Evolutionary conservation across 1,140 invertebrate genomes (phyloP).

Genomic region (Bombus affinis): DNA sequence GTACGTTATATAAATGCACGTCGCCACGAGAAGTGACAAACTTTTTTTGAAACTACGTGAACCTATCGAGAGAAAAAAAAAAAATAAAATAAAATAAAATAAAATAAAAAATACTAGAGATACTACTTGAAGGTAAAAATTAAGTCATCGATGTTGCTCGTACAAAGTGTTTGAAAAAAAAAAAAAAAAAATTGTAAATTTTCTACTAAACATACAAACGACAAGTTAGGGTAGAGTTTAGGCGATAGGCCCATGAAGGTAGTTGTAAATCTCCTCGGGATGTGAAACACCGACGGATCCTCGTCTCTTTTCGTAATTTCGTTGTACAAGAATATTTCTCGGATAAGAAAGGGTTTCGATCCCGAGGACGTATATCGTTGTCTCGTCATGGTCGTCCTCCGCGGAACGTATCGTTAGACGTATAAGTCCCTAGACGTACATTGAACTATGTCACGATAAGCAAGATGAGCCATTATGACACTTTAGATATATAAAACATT

Average conservation of each 20-base stretch:
- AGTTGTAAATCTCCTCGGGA: conserved; percentile 45
- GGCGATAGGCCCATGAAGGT: conserved; percentile 45
- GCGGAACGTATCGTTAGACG: conserved; percentile 55
- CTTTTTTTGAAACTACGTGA: background rate
- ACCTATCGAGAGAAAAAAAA: background rate
- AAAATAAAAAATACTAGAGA: conserved; percentile 38
- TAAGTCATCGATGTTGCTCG: conserved; percentile 80
- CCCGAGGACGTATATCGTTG: conserved; percentile 38
- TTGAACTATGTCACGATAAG: conserved; percentile 61
- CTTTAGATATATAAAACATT: conserved; percentile 63
- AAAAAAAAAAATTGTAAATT: conserved; percentile 72
- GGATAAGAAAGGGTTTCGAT: conserved; percentile 1
- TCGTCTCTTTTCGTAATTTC: background rate
- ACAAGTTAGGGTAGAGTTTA: conserved; percentile 67
- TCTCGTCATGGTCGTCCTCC: conserved; percentile 46
- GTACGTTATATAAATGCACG: conserved; percentile 14
- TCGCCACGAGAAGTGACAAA: background rate
- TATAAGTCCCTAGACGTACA: conserved; percentile 57
- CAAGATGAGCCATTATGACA: conserved; percentile 66
- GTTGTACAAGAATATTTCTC: conserved; percentile 6
- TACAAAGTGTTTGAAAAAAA: conserved; percentile 74
- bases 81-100: background rate
- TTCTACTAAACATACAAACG: conserved; percentile 73
- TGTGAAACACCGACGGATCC: conserved; percentile 18
- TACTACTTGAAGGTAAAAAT: conserved; percentile 67